These are phyloP conservation scores for Trissolcus basalis DNA, from an alignment of 1,140 invertebrate genomes.

Conservation along the genomic window DNA sequence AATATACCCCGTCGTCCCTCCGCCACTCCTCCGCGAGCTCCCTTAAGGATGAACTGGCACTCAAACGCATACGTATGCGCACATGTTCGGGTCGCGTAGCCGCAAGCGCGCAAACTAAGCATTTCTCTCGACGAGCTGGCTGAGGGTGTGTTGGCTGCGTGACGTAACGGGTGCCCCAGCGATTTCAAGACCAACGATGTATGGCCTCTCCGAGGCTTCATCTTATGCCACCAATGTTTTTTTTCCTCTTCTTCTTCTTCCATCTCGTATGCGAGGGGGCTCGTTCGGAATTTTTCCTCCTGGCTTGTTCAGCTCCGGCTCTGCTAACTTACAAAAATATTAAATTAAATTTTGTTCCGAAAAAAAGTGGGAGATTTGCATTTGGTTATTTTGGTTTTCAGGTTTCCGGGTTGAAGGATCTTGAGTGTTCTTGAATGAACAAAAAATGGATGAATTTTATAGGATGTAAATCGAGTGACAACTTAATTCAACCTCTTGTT, in stretches of 20 bases:
- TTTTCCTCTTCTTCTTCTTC: constrained; percentile 5
- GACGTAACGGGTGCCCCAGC: constrained; percentile 69
- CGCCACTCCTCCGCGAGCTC: constrained; percentile 32
- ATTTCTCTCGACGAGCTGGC: constrained; percentile 64
- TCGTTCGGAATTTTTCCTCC: too few species aligned
- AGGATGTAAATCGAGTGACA: too few species aligned
- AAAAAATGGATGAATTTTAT: too few species aligned
- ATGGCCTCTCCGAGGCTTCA: constrained; percentile 29
- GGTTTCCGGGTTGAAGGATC: too few species aligned
- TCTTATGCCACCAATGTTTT: constrained; percentile 23
- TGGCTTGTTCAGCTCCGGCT: too few species aligned
- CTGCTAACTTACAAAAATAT: too few species aligned
- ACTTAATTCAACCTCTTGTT: too few species aligned
- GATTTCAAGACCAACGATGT: constrained; percentile 44
- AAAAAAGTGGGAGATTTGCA: too few species aligned
- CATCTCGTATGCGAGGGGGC: too few species aligned
- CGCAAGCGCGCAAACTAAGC: constrained; percentile 71
- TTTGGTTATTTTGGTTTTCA: too few species aligned
- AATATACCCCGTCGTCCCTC: constrained; percentile 28
- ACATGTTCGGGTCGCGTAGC: constrained; percentile 48
- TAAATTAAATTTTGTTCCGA: too few species aligned
- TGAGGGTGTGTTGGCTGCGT: constrained; percentile 69
- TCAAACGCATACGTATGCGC: constrained; percentile 60
- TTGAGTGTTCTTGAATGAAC: too few species aligned
- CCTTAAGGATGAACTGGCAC: constrained; percentile 73